Evolutionary conservation across 2,113 vertebrate genomes (phyloP).

Genomic region (Lasiurus cinereus): DNA sequence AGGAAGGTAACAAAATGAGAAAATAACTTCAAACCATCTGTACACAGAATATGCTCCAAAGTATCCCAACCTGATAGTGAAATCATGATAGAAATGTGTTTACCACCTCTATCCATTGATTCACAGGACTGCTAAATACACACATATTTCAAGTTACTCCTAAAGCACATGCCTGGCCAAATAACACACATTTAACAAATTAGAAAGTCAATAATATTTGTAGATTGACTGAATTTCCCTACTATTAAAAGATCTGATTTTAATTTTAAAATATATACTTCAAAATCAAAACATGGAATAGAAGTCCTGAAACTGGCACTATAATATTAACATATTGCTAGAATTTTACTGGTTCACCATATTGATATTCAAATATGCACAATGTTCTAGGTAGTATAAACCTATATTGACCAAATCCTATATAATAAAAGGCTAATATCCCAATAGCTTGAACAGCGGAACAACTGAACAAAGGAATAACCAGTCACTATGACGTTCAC

Average conservation of each 20-base stretch:
- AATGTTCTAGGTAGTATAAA: conserved; percentile 32
- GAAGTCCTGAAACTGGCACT: conserved; percentile 3
- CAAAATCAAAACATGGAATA: conserved; percentile 65
- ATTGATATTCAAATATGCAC: neutral
- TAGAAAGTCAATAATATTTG: conserved; percentile 43
- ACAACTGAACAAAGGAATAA: too few species aligned
- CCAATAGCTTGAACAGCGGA: too few species aligned
- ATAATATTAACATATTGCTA: neutral
- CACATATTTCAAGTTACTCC: conserved; percentile 13
- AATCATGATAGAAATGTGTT: conserved; percentile 32
- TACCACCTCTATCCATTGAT: conserved; percentile 2
- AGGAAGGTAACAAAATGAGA: conserved; percentile 53
- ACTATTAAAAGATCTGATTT: conserved; percentile 48
- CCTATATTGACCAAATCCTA: neutral
- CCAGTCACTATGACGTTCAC: too few species aligned
- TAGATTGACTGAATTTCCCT: conserved; percentile 43
- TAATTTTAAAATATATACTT: conserved; percentile 55
- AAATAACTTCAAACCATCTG: conserved; percentile 55
- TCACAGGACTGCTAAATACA: conserved; percentile 37
- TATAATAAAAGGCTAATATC: too few species aligned
- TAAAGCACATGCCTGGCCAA: conserved; percentile 35
- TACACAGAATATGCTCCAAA: conserved; percentile 24
- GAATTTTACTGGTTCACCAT: conserved; percentile 29
- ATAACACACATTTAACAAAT: conserved; percentile 49
- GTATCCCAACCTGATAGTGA: neutral